These are phyloP conservation scores for Rattus rattus DNA, from an alignment of 2,113 vertebrate genomes.

Conservation along the genomic window DNA sequence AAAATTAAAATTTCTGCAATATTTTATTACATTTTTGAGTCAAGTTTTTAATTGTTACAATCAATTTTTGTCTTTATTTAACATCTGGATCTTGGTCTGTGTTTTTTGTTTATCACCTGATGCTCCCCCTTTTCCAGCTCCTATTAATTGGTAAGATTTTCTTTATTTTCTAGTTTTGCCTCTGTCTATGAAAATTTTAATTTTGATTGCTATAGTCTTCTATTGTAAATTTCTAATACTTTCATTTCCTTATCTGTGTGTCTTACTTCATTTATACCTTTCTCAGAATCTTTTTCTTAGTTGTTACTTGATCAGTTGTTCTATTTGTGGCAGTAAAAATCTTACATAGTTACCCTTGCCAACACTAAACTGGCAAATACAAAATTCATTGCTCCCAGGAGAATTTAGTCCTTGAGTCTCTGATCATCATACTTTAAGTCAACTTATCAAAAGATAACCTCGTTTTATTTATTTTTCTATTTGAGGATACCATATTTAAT, in stretches of 20 bases:
- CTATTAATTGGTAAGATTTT: too few species aligned
- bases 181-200: background rate
- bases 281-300: background rate
- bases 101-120: too few species aligned
- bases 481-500: background rate
- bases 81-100: background rate
- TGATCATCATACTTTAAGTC: background rate
- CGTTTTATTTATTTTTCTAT: constrained; percentile 8
- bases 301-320: background rate
- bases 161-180: too few species aligned
- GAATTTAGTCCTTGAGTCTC: background rate
- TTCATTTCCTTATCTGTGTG: background rate
- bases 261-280: background rate
- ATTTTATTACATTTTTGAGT: background rate
- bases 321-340: background rate
- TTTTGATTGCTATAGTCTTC: constrained; percentile 1
- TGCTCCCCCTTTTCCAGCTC: too few species aligned
- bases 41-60: background rate
- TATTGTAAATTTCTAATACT: background rate
- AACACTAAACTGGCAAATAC: background rate
- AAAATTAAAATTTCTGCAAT: background rate
- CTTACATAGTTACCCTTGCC: background rate
- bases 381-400: background rate
- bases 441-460: background rate
- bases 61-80: background rate